Percentiles rank a stretch among this genome's conserved stretches.
Evolutionary conservation across 2,888 invertebrate species (phyloP).

Genomic region (Netelia fuscicornis): DNA sequence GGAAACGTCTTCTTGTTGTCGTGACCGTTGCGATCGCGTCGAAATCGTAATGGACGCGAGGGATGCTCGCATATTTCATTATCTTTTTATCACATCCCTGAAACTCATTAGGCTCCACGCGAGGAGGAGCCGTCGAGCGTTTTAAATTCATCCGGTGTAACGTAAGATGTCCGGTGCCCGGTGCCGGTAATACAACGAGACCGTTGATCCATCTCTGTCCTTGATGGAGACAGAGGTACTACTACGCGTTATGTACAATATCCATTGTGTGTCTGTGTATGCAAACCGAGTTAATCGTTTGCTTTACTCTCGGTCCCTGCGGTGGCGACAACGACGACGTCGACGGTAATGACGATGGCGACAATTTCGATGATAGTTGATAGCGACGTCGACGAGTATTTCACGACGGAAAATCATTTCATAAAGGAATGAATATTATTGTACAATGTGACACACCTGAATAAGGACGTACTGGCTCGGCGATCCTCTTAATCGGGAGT

Average conservation of each 20-base stretch:
- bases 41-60: constrained; percentile 49
- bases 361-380: too few relatives aligned
- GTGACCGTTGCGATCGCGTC: background rate
- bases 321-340: too few relatives aligned
- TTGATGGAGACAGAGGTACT: background rate
- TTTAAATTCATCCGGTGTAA: background rate
- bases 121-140: background rate
- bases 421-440: background rate
- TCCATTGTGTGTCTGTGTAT: background rate
- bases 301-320: background rate
- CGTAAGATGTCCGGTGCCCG: background rate
- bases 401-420: background rate
- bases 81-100: background rate
- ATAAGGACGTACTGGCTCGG: background rate
- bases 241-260: constrained; percentile 53
- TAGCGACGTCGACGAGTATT: background rate
- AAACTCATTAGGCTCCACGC: background rate
- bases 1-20: background rate
- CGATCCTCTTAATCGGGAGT: constrained; percentile 5
- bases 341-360: too few relatives aligned
- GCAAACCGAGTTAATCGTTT: constrained; percentile 59
- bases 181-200: background rate
- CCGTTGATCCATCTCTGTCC: background rate
- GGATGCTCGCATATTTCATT: background rate
- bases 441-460: background rate